A percentile compares a stretch with the other conserved stretches of the same genome.
These are phyloP conservation scores for Calliphora vicina DNA, from an alignment of 1,140 invertebrate species.

Conservation along the genomic window DNA sequence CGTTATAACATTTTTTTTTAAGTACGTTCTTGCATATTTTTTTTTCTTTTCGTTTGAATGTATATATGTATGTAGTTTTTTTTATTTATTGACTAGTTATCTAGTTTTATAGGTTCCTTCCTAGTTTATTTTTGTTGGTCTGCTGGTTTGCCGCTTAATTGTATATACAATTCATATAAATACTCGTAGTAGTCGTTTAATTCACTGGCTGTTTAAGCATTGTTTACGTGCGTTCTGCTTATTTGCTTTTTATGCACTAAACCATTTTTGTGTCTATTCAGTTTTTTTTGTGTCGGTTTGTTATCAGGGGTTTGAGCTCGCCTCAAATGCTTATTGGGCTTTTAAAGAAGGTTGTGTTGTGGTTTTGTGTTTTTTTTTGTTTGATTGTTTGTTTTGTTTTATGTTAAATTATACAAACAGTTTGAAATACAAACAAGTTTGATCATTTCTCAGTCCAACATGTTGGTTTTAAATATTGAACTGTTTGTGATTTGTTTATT, in stretches of 20 bases:
- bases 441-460: not conserved
- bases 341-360: not conserved
- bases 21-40: not conserved
- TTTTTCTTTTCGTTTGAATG: not conserved
- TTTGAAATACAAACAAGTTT: not conserved
- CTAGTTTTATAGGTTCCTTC: slow-evolving; percentile 18
- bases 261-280: not conserved
- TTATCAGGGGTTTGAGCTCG: slow-evolving; percentile 17
- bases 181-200: not conserved
- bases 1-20: not conserved
- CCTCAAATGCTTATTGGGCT: slow-evolving; percentile 22
- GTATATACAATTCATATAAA: too few species aligned
- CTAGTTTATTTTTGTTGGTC: not conserved
- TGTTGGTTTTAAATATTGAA: not conserved
- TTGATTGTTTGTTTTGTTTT: not conserved
- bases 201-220: not conserved
- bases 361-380: not conserved
- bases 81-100: slow-evolving; percentile 9
- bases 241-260: slow-evolving; percentile 25
- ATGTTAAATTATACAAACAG: too few species aligned
- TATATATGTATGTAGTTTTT: not conserved
- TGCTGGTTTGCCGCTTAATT: not conserved
- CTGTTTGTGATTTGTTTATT: not conserved
- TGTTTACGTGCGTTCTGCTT: slow-evolving; percentile 22
- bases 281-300: not conserved